Conservation (phyloP, 2,113 vertebrate species). For the Odocoileus hemionus region DNA sequence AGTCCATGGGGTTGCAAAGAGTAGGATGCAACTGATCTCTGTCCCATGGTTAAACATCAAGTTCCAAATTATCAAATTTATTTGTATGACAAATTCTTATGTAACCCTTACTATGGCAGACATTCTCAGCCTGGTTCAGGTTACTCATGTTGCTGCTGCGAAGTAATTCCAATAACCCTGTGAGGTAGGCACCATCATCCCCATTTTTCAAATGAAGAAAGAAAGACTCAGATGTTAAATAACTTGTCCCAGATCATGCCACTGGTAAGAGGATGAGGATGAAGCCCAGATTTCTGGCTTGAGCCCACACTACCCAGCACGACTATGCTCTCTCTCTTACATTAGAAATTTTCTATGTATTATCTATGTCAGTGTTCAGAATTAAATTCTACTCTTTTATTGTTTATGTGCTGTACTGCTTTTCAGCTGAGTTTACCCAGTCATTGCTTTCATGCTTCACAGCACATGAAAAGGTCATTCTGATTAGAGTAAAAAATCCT, state of each 20-base stretch:
- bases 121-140: background rate
- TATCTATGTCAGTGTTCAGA: background rate
- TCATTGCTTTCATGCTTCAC: slow-evolving; percentile 50
- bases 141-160: background rate
- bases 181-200: background rate
- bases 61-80: background rate
- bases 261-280: background rate
- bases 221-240: background rate
- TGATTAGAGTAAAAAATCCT: slow-evolving; percentile 31
- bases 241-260: background rate
- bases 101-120: background rate
- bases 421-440: slow-evolving; percentile 33
- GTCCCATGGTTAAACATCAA: background rate
- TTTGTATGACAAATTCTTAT: background rate
- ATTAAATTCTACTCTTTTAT: slow-evolving; percentile 1
- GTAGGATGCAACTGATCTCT: background rate
- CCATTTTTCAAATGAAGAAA: background rate
- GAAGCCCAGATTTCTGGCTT: background rate
- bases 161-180: background rate
- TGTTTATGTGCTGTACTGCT: slow-evolving; percentile 26
- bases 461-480: slow-evolving; percentile 26
- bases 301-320: background rate
- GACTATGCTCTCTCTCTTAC: background rate
- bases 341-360: background rate
- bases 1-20: background rate